phyloP scores from a whole-genome alignment of 2,797 vertebrate genomes.

The Delichon dasypus region DNA sequence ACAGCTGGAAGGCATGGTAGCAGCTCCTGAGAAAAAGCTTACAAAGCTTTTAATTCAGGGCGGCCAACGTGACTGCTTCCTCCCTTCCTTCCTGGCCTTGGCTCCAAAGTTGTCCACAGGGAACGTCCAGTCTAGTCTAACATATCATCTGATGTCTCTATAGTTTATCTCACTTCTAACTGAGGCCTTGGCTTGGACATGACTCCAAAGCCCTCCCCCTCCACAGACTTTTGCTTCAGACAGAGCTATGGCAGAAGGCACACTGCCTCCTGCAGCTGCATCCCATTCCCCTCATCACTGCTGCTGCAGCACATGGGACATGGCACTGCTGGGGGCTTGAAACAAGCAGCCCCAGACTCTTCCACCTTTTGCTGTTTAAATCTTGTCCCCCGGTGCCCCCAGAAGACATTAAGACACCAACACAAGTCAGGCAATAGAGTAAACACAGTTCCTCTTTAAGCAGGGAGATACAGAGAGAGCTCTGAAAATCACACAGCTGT shows the following conservation, averaged over 20 bases:
- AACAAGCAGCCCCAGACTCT: background rate
- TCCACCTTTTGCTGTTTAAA: background rate
- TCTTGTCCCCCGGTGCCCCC: background rate
- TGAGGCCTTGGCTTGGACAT: background rate
- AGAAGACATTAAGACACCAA: background rate
- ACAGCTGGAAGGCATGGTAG: conserved; percentile 23
- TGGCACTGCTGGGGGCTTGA: background rate
- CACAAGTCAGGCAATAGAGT: background rate
- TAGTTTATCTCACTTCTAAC: conserved; percentile 14
- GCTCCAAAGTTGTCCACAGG: conserved; percentile 12
- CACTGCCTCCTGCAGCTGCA: background rate
- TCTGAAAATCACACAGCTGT: conserved; percentile 1
- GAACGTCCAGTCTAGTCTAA: conserved; percentile 19
- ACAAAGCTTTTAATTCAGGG: conserved; percentile 25
- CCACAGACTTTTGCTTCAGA: background rate
- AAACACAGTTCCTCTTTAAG: background rate
- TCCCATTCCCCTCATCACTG: background rate
- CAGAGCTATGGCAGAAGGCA: background rate
- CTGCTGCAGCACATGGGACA: background rate
- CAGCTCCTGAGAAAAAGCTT: conserved; percentile 19
- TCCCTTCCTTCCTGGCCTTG: background rate
- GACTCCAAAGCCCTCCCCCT: background rate
- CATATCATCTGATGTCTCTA: conserved; percentile 23
- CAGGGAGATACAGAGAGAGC: background rate
- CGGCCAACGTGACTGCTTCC: background rate